Conservation (phyloP, 1,140 invertebrate genomes). For the Tetramorium alpestre region DNA sequence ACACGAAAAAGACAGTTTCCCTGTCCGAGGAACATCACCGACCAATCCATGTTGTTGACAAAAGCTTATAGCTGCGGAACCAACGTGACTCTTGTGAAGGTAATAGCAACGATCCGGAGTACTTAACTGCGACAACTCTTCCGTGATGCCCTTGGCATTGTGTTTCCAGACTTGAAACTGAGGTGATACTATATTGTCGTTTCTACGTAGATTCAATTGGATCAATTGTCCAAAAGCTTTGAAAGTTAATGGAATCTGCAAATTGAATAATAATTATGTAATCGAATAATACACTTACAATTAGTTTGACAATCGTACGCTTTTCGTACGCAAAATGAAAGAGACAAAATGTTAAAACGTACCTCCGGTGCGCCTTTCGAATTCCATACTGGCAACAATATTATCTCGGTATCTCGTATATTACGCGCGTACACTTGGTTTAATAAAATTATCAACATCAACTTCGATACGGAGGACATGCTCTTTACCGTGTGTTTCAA, state of each 20-base stretch:
- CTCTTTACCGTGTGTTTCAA: slow-evolving; percentile 58
- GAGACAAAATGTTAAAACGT: slow-evolving; percentile 16
- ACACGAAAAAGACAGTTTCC: not conserved
- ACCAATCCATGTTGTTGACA: slow-evolving; percentile 85
- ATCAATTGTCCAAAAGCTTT: slow-evolving; percentile 80
- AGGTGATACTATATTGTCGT: slow-evolving; percentile 83
- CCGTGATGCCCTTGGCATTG: slow-evolving; percentile 66
- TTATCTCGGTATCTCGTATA: slow-evolving; percentile 65
- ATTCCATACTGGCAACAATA: slow-evolving; percentile 72
- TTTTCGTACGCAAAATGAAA: not conserved
- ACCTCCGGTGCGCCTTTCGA: slow-evolving; percentile 55
- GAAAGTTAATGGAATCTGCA: slow-evolving; percentile 80
- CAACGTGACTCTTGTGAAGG: slow-evolving; percentile 82
- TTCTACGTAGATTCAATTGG: slow-evolving; percentile 83
- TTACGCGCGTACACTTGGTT: not conserved
- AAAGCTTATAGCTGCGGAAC: slow-evolving; percentile 86
- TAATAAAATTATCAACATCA: slow-evolving; percentile 56
- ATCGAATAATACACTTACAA: not conserved
- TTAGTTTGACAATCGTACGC: not conserved
- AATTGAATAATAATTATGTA: not conserved
- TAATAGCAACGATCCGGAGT: slow-evolving; percentile 84
- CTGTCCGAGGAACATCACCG: slow-evolving; percentile 68
- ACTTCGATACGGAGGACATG: slow-evolving; percentile 67
- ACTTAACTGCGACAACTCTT: slow-evolving; percentile 72
- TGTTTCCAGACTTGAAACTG: slow-evolving; percentile 85